Evolutionary conservation across 1,140 invertebrate species (phyloP).

Genomic region (Pseudomyrmex gracilis): DNA sequence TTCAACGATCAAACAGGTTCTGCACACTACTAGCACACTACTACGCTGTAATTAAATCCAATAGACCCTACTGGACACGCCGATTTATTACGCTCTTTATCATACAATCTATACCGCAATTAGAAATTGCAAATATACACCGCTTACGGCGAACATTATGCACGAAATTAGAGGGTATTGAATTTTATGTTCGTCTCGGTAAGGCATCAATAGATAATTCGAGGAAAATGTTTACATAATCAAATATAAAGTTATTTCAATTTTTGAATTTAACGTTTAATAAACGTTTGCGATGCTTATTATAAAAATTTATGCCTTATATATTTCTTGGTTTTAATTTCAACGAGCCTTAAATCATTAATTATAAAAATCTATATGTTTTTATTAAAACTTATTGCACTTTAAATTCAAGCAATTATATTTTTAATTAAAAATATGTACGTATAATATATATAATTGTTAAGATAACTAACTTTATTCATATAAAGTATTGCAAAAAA

Average conservation of each 20-base stretch:
- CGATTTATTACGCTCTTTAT: constrained; percentile 52
- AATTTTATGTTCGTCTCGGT: constrained; percentile 30
- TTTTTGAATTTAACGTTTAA: constrained; percentile 24
- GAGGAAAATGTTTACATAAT: constrained; percentile 48
- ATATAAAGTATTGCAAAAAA: neutral
- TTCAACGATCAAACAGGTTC: constrained; percentile 27
- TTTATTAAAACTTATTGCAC: neutral
- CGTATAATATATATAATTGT: too few relatives aligned
- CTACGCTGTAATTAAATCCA: constrained; percentile 40
- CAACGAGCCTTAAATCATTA: too few relatives aligned
- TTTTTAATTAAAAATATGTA: neutral
- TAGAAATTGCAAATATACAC: constrained; percentile 51
- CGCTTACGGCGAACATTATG: neutral
- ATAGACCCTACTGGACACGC: constrained; percentile 12
- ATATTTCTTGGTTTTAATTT: too few relatives aligned
- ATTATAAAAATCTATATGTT: too few relatives aligned
- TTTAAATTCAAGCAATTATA: neutral
- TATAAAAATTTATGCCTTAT: too few relatives aligned
- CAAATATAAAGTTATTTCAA: constrained; percentile 37
- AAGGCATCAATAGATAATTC: constrained; percentile 35
- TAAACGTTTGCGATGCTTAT: too few relatives aligned
- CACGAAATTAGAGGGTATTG: constrained; percentile 47
- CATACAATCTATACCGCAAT: constrained; percentile 45
- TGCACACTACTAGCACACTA: neutral
- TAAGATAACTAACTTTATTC: neutral